Evolutionary conservation across 23 tunicate genomes (phyloP).

Genomic region (Clavelina lepadiformis): DNA sequence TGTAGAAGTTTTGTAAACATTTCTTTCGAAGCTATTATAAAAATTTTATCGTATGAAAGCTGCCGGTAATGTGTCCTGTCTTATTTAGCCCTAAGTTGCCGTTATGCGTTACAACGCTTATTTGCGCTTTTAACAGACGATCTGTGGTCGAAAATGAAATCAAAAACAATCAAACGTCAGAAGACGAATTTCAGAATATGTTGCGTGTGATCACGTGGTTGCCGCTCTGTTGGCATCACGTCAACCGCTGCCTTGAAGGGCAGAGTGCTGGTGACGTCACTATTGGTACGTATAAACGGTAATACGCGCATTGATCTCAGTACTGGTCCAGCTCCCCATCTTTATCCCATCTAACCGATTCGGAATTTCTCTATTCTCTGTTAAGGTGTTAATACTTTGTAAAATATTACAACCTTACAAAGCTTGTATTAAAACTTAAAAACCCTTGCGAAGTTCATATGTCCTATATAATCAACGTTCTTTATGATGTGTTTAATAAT

Average conservation of each 20-base stretch:
- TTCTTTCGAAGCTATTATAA: not conserved
- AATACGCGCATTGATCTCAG: not conserved
- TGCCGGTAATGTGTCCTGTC: not conserved
- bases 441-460: not conserved
- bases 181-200: slow-evolving; percentile 53
- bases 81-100: not conserved
- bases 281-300: slow-evolving; percentile 36
- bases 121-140: slow-evolving; percentile 19
- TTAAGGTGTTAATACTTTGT: too few relatives aligned
- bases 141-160: slow-evolving; percentile 36
- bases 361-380: too few relatives aligned
- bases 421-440: slow-evolving; percentile 2
- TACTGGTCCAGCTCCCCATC: not conserved
- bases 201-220: slow-evolving; percentile 74
- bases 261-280: slow-evolving; percentile 41
- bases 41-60: too few relatives aligned
- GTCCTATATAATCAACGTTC: not conserved
- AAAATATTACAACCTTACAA: too few relatives aligned
- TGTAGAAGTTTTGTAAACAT: not conserved
- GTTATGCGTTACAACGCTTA: not conserved
- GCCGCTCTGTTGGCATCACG: slow-evolving; percentile 91
- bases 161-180: slow-evolving; percentile 10
- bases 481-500: not conserved
- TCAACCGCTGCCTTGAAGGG: slow-evolving; percentile 62
- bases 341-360: too few relatives aligned